phyloP scores from a whole-genome alignment of 2,113 vertebrate species.

The Okapia johnstoni region DNA sequence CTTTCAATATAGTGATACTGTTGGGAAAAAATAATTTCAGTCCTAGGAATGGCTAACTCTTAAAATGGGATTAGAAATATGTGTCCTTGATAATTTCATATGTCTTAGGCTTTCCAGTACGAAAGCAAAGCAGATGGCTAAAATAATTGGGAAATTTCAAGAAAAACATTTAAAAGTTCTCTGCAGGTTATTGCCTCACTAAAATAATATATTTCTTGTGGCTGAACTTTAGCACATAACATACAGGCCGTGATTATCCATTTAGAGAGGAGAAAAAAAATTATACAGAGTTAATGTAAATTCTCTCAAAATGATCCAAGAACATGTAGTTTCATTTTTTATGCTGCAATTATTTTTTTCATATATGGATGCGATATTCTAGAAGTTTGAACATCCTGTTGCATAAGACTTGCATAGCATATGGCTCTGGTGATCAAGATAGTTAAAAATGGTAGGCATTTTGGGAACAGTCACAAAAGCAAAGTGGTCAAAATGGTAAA shows the following conservation, averaged over 20 bases:
- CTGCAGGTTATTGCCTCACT: conserved; percentile 12
- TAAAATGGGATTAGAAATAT: not conserved
- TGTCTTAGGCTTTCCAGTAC: not conserved
- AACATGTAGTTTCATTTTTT: conserved; percentile 17
- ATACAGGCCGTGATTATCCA: not conserved
- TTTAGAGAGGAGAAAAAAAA: not conserved
- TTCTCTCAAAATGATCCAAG: not conserved
- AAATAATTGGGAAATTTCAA: not conserved
- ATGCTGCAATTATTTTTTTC: not conserved
- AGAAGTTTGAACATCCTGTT: not conserved
- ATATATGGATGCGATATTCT: not conserved
- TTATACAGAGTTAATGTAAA: not conserved
- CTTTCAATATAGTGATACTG: not conserved
- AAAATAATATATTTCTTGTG: conserved; percentile 4
- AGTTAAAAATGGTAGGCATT: not conserved
- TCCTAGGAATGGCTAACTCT: not conserved
- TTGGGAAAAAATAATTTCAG: not conserved
- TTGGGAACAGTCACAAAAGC: not conserved
- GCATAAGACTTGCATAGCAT: not conserved
- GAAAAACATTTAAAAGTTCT: not conserved
- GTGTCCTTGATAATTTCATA: not conserved
- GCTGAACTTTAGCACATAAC: not conserved
- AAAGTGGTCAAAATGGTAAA: not conserved
- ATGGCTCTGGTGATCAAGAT: not conserved
- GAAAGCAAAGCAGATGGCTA: not conserved